Percentiles rank a stretch among this genome's conserved stretches.
phyloP scores from a whole-genome alignment of 2,888 invertebrate species.

The Pandemis corylana region DNA sequence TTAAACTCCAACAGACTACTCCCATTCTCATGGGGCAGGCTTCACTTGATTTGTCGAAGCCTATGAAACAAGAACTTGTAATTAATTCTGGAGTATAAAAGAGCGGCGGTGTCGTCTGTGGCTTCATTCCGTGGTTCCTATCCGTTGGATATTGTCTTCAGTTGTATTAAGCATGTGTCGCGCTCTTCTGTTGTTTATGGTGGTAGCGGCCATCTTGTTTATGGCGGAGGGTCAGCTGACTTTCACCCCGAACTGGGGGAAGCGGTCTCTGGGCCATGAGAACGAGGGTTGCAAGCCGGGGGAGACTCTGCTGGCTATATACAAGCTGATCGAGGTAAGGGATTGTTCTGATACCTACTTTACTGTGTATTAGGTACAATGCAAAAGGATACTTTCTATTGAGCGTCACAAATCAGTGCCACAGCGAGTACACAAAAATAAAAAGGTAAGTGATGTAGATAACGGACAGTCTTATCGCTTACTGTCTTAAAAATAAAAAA shows the following conservation, averaged over 20 bases:
- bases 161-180: conserved; percentile 54
- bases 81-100: conserved; percentile 52
- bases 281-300: conserved; percentile 78
- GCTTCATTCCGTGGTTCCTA: conserved; percentile 41
- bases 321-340: conserved; percentile 85
- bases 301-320: conserved; percentile 83
- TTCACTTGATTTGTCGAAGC: conserved; percentile 69
- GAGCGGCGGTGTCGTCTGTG: conserved; percentile 3
- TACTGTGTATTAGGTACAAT: too few relatives aligned
- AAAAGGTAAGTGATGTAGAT: too few relatives aligned
- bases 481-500: too few relatives aligned
- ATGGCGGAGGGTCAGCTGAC: conserved; percentile 79
- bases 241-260: conserved; percentile 85
- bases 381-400: too few relatives aligned
- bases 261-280: conserved; percentile 58
- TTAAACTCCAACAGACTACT: conserved; percentile 11
- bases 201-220: conserved; percentile 53
- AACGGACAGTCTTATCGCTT: too few relatives aligned
- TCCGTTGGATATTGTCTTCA: conserved; percentile 2
- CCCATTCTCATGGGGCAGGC: conserved; percentile 48
- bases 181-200: conserved; percentile 50
- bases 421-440: too few relatives aligned
- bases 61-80: conserved; percentile 36
- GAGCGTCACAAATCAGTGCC: too few relatives aligned
- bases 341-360: not conserved